Evolutionary conservation across 2,888 invertebrate species (phyloP).

Genomic region (Ditylenchus weischeri): DNA sequence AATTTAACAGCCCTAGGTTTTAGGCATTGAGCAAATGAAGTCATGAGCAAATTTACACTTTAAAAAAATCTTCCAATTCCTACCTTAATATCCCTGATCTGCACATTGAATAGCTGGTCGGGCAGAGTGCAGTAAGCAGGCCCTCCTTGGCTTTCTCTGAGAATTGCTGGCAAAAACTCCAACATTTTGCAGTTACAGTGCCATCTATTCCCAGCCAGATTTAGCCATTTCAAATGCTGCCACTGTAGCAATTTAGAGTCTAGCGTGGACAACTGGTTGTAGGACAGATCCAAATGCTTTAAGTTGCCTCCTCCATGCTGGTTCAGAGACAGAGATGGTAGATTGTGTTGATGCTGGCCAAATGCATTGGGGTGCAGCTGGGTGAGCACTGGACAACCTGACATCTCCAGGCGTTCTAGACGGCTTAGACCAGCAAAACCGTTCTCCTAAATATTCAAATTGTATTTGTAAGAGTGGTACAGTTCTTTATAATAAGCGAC

Average conservation of each 20-base stretch:
- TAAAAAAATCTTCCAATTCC: not conserved
- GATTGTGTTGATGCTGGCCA: not conserved
- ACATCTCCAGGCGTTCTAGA: slow-evolving; percentile 13
- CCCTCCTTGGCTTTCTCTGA: slow-evolving; percentile 1
- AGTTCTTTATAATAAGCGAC: not conserved
- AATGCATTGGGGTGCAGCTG: not conserved
- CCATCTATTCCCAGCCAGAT: slow-evolving; percentile 27
- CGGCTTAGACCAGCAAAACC: slow-evolving; percentile 15
- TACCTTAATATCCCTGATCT: slow-evolving; percentile 6
- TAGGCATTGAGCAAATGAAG: no score
- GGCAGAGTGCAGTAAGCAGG: slow-evolving; percentile 13
- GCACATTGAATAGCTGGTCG: slow-evolving; percentile 11
- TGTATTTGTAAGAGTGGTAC: not conserved
- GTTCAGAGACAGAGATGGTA: slow-evolving; percentile 16
- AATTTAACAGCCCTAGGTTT: no score
- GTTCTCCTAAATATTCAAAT: not conserved
- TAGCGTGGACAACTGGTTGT: slow-evolving; percentile 16
- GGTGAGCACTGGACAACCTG: slow-evolving; percentile 3
- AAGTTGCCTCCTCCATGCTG: slow-evolving; percentile 11
- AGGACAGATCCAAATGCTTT: slow-evolving; percentile 19
- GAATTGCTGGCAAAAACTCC: slow-evolving; percentile 23
- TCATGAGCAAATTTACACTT: no score
- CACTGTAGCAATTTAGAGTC: slow-evolving; percentile 18
- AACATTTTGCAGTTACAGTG: slow-evolving; percentile 28
- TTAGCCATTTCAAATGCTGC: slow-evolving; percentile 16